A percentile compares a stretch with the other conserved stretches of the same genome.
Conservation (phyloP, 2,797 vertebrate genomes). For the Lepilemur ruficaudatus region DNA sequence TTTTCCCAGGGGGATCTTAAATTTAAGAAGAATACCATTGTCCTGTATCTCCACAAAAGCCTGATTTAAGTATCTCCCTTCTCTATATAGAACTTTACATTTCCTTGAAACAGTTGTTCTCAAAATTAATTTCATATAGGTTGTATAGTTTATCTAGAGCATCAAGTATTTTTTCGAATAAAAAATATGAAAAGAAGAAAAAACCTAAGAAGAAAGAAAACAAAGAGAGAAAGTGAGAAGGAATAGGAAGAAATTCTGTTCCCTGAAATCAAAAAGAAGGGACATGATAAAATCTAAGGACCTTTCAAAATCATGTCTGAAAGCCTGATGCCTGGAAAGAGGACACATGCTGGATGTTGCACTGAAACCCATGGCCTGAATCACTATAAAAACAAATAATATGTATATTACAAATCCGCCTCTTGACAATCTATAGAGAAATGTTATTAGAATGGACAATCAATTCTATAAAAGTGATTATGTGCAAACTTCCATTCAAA, state of each 20-base stretch:
- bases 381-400: neutral
- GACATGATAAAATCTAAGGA: neutral
- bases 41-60: neutral
- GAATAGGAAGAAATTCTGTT: neutral
- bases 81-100: neutral
- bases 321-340: neutral
- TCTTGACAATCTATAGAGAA: neutral
- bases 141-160: neutral
- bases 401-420: neutral
- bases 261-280: neutral
- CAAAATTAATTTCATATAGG: conserved; percentile 16
- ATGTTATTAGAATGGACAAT: neutral
- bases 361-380: neutral
- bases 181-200: neutral
- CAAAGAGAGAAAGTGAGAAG: neutral
- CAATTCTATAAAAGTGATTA: neutral
- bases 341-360: neutral
- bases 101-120: neutral
- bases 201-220: neutral
- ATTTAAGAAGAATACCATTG: neutral
- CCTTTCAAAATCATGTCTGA: conserved; percentile 21
- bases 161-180: neutral
- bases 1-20: neutral
- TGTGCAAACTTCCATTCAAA: neutral
- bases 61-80: neutral